These are phyloP conservation scores for Xerus inauris DNA, from an alignment of 2,113 vertebrate genomes.

Conservation along the genomic window DNA sequence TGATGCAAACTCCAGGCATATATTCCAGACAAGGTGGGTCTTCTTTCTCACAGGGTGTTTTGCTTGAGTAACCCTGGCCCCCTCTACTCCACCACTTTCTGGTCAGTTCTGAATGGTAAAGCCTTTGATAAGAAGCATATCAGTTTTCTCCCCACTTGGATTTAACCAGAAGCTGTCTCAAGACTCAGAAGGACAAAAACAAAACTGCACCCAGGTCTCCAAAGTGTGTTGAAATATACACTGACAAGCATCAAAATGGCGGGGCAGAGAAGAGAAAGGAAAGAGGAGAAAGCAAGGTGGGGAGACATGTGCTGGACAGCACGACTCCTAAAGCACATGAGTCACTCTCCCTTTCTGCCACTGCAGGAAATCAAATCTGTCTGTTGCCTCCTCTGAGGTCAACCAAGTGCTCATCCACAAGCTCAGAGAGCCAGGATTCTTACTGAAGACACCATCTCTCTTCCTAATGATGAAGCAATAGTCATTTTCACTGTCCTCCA, in stretches of 20 bases:
- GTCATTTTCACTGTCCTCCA: not conserved
- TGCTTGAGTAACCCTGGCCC: not conserved
- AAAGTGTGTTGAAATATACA: not conserved
- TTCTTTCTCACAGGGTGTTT: not conserved
- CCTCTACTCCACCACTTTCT: rapidly evolving
- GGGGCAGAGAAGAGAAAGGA: not conserved
- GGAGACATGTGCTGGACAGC: not conserved
- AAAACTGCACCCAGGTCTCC: rapidly evolving
- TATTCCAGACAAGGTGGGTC: not conserved
- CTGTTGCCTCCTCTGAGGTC: conserved; percentile 50
- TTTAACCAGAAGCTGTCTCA: not conserved
- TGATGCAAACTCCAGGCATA: not conserved
- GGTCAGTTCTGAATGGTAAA: not conserved
- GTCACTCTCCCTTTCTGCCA: conserved; percentile 59
- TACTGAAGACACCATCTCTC: not conserved
- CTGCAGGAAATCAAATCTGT: conserved; percentile 65
- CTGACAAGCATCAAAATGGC: rapidly evolving
- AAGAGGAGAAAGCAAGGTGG: not conserved
- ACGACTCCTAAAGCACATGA: not conserved
- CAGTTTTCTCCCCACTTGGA: not conserved
- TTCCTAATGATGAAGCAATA: not conserved
- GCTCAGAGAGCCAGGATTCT: not conserved
- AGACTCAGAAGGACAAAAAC: not conserved
- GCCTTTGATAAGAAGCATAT: not conserved
- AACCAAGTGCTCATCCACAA: not conserved